Percentiles rank a stretch among this genome's conserved stretches.
These are phyloP conservation scores for Platichthys flesus DNA, from an alignment of 2,113 vertebrate species.

Conservation along the genomic window DNA sequence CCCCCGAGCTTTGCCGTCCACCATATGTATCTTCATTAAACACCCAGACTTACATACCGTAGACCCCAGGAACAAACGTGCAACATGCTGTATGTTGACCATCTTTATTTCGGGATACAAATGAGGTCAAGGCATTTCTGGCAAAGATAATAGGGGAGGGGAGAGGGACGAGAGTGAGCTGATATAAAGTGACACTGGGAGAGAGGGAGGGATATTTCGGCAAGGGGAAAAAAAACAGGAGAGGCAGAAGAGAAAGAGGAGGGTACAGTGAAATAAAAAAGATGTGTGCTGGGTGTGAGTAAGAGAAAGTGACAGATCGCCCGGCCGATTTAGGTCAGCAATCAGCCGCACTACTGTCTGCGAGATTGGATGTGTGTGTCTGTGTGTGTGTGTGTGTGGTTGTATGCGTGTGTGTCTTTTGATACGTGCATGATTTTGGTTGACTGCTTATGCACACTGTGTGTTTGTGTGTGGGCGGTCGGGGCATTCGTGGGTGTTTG, in stretches of 20 bases:
- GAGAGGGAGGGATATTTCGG: slow-evolving; percentile 53
- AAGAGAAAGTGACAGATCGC: slow-evolving; percentile 83
- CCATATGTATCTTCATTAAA: slow-evolving; percentile 20
- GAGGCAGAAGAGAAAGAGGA: slow-evolving; percentile 23
- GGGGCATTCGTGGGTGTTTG: background rate
- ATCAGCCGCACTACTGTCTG: slow-evolving; percentile 74
- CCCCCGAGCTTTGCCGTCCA: slow-evolving; percentile 1
- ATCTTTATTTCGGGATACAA: slow-evolving; percentile 19
- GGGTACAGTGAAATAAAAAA: slow-evolving; percentile 43
- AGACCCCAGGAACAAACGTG: background rate
- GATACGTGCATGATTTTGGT: background rate
- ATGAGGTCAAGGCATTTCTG: slow-evolving; percentile 34
- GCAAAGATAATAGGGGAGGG: slow-evolving; percentile 23
- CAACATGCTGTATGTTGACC: slow-evolving; percentile 2
- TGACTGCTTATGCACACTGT: slow-evolving; percentile 12
- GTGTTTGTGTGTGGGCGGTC: slow-evolving; percentile 21
- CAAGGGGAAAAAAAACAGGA: slow-evolving; percentile 33
- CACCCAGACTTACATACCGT: background rate
- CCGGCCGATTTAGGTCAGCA: slow-evolving; percentile 82
- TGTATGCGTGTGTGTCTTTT: background rate
- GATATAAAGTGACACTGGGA: slow-evolving; percentile 62
- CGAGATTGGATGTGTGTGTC: slow-evolving; percentile 56
- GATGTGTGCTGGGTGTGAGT: slow-evolving; percentile 79
- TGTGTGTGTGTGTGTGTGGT: slow-evolving; percentile 32
- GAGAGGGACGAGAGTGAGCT: slow-evolving; percentile 38